A percentile compares a stretch with the other conserved stretches of the same genome.
Conservation (phyloP, 2,113 vertebrate genomes). For the Mugil cephalus region DNA sequence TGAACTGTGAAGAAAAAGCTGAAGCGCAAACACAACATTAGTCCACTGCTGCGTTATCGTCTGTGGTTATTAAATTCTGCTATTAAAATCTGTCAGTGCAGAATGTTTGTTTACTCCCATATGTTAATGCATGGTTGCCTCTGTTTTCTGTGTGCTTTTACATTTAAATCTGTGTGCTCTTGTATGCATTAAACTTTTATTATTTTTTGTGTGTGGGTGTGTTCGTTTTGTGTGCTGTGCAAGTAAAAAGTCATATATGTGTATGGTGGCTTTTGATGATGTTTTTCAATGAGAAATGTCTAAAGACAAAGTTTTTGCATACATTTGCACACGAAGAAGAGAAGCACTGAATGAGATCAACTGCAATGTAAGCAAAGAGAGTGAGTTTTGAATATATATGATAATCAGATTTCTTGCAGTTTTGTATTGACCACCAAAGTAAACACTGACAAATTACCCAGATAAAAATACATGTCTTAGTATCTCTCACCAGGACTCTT, state of each 20-base stretch:
- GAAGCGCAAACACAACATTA: conserved; percentile 27
- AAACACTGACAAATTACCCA: neutral
- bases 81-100: conserved; percentile 2
- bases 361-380: neutral
- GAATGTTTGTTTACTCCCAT: conserved; percentile 20
- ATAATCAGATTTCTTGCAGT: no score
- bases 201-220: neutral
- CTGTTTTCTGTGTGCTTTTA: conserved; percentile 10
- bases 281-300: neutral
- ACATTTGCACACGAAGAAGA: neutral
- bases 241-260: neutral
- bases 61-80: conserved; percentile 16
- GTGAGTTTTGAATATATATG: neutral
- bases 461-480: neutral
- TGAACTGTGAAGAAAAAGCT: conserved; percentile 33
- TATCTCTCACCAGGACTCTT: conserved; percentile 90
- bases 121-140: conserved; percentile 14
- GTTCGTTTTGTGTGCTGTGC: conserved; percentile 10
- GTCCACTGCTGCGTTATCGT: conserved; percentile 13
- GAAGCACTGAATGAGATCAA: neutral
- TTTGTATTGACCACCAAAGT: neutral
- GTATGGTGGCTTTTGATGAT: neutral
- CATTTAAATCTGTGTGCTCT: neutral
- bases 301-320: neutral
- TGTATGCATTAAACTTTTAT: conserved; percentile 23